Percentiles rank a stretch among this genome's conserved stretches.
These are phyloP conservation scores for Fulica atra DNA, from an alignment of 2,113 vertebrate genomes.

Conservation along the genomic window DNA sequence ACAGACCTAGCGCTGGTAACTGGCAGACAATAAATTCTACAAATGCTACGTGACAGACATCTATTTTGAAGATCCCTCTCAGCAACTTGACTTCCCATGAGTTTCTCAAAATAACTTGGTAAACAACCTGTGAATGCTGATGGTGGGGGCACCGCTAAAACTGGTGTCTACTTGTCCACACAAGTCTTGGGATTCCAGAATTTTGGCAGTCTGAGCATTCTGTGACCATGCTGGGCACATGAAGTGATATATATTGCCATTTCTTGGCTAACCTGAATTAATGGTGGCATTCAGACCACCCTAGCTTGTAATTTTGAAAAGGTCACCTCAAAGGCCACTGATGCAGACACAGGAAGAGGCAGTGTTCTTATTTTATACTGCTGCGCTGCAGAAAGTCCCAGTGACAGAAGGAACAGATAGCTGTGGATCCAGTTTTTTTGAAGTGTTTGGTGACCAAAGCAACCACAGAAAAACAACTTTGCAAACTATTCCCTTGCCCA, in stretches of 20 bases:
- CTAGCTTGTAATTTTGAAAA: neutral
- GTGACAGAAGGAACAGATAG: neutral
- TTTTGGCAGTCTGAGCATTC: neutral
- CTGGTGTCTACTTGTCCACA: slow-evolving; percentile 42
- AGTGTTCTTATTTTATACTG: neutral
- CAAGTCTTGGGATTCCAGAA: slow-evolving; percentile 45
- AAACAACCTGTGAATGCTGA: slow-evolving; percentile 28
- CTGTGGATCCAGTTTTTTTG: neutral
- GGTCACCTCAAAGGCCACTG: neutral
- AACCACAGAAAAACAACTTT: neutral
- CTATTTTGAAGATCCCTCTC: slow-evolving; percentile 46
- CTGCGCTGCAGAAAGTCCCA: neutral
- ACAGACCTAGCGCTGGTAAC: neutral
- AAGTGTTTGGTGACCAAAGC: neutral
- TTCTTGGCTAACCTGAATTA: slow-evolving; percentile 8
- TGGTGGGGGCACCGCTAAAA: neutral
- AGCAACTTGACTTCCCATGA: slow-evolving; percentile 32
- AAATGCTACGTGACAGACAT: slow-evolving; percentile 18
- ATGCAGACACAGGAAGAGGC: neutral
- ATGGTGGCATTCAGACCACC: slow-evolving; percentile 15
- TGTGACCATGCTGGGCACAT: neutral
- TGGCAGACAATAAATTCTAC: slow-evolving; percentile 46
- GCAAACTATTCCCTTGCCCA: neutral
- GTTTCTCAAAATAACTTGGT: slow-evolving; percentile 59
- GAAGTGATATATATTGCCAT: neutral